Percentiles rank a stretch among this genome's conserved stretches.
Evolutionary conservation across 2,113 vertebrate species (phyloP).

Genomic region (Aythya baeri): DNA sequence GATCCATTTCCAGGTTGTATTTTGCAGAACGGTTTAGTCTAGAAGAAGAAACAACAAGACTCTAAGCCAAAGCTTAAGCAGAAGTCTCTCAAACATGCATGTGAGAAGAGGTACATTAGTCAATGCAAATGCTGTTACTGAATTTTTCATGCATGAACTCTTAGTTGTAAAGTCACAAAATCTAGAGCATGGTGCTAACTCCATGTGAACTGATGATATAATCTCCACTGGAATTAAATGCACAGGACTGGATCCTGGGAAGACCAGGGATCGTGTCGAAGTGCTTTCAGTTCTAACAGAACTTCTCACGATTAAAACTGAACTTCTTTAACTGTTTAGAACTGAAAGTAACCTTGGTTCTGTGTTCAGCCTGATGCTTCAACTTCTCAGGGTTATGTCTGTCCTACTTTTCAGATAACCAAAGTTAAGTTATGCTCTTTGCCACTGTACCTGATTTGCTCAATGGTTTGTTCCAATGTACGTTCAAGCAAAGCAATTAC

Average conservation of each 20-base stretch:
- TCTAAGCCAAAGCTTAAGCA: background rate
- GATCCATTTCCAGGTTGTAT: slow-evolving; percentile 87
- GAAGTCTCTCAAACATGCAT: background rate
- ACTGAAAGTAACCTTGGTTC: background rate
- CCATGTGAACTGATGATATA: background rate
- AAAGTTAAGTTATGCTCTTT: background rate
- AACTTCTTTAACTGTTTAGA: background rate
- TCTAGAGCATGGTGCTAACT: background rate
- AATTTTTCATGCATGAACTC: background rate
- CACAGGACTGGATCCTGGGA: background rate
- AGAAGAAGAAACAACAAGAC: slow-evolving; percentile 1
- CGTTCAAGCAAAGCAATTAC: slow-evolving; percentile 78
- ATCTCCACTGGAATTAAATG: background rate
- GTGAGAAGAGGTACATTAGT: background rate
- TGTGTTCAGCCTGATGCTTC: background rate
- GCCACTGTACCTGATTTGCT: slow-evolving; percentile 87
- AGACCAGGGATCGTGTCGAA: background rate
- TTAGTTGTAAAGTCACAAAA: background rate
- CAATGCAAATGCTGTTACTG: background rate
- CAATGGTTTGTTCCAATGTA: slow-evolving; percentile 82
- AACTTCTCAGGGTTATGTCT: background rate
- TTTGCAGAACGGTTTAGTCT: slow-evolving; percentile 88
- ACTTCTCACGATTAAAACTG: background rate
- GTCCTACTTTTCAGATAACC: background rate
- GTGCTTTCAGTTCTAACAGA: background rate